Conservation (phyloP, 2,888 invertebrate genomes). For the Mimachlamys varia region DNA sequence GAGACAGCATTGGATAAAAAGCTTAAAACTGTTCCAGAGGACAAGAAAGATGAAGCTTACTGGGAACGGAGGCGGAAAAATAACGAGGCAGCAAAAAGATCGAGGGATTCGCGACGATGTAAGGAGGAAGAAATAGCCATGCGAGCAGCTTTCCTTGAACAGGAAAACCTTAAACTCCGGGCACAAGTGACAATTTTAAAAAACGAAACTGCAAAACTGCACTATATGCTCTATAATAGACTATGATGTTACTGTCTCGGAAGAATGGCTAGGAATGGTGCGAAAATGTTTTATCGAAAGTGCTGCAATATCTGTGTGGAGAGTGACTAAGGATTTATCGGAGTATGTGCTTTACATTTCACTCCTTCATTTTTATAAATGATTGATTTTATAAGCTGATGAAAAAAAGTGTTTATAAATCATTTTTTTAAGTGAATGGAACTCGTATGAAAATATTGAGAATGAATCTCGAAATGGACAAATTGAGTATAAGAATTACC, state of each 20-base stretch:
- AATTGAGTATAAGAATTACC: background rate
- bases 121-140: conserved; percentile 76
- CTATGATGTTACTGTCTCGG: conserved; percentile 51
- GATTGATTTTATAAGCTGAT: background rate
- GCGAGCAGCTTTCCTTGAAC: conserved; percentile 74
- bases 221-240: conserved; percentile 75
- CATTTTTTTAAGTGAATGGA: background rate
- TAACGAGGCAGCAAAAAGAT: conserved; percentile 76
- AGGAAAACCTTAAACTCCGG: conserved; percentile 74
- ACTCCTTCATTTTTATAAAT: background rate
- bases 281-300: conserved; percentile 22
- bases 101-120: conserved; percentile 70
- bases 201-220: conserved; percentile 74
- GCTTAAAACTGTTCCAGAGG: conserved; percentile 69
- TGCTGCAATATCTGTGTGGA: conserved; percentile 27
- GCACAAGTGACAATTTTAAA: conserved; percentile 75
- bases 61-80: conserved; percentile 76
- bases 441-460: background rate
- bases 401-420: background rate
- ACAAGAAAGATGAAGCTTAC: conserved; percentile 72
- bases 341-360: background rate
- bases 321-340: background rate
- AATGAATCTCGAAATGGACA: background rate
- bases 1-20: conserved; percentile 58
- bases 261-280: conserved; percentile 32